Percentiles rank a stretch among this genome's conserved stretches.
Conservation (phyloP, 2,888 invertebrate genomes). For the Cerastis leucographa region DNA sequence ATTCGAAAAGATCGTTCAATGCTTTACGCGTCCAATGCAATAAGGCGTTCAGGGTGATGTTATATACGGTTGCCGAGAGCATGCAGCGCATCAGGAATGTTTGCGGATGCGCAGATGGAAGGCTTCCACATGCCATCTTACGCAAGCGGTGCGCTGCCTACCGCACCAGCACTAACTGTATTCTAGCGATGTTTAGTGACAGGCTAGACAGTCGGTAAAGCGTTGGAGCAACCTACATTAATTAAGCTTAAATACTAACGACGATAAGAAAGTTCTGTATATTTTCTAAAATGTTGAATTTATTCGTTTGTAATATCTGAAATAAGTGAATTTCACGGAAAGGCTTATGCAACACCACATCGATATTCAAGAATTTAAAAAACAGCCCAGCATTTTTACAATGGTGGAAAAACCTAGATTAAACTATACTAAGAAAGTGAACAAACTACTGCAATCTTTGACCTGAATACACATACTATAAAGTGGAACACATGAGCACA, state of each 20-base stretch:
- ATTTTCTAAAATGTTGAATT: background rate
- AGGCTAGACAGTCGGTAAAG: background rate
- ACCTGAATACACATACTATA: conserved; percentile 26
- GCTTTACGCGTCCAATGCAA: background rate
- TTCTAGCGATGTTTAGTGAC: background rate
- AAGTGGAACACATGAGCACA: conserved; percentile 14
- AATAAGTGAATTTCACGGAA: background rate
- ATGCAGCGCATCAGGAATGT: too few species aligned
- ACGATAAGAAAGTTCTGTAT: background rate
- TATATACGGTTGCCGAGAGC: too few species aligned
- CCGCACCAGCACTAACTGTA: too few species aligned
- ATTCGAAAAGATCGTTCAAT: too few species aligned
- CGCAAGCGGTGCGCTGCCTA: background rate
- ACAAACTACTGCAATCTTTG: conserved; percentile 16
- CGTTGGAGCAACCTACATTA: too few species aligned
- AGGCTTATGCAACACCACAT: background rate
- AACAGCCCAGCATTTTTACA: too few species aligned
- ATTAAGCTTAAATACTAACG: background rate
- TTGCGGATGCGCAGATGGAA: too few species aligned
- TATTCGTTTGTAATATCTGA: background rate
- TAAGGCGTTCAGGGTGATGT: background rate
- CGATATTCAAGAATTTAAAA: background rate
- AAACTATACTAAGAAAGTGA: background rate
- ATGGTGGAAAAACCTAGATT: background rate
- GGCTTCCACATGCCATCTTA: background rate